Conservation (phyloP, 2,113 vertebrate genomes). For the Python bivittatus region DNA sequence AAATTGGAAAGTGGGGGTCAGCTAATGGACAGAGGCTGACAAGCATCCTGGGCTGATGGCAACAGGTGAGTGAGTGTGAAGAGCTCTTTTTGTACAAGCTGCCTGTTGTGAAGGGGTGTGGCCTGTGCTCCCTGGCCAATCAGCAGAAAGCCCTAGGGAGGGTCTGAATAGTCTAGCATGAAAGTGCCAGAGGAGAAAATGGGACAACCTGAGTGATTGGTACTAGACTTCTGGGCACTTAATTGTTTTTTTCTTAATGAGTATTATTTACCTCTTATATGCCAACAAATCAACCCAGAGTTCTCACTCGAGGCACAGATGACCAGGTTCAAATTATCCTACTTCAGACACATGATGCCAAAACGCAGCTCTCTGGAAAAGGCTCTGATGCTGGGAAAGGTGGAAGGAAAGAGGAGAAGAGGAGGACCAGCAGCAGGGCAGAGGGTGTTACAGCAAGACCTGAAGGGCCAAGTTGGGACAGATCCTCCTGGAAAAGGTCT, state of each 20-base stretch:
- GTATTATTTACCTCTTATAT: neutral
- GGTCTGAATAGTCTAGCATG: neutral
- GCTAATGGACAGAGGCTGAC: too few species aligned
- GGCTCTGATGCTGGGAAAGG: neutral
- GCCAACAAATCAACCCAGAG: neutral
- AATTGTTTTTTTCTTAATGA: neutral
- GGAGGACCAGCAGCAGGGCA: neutral
- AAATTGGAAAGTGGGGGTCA: neutral
- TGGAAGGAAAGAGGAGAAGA: neutral
- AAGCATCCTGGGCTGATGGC: neutral
- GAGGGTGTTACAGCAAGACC: too few species aligned
- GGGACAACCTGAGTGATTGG: neutral
- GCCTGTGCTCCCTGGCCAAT: slow-evolving; percentile 1
- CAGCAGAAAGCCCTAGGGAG: neutral
- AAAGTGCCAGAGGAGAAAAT: neutral
- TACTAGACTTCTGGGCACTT: neutral
- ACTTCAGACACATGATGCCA: neutral
- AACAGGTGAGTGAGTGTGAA: neutral
- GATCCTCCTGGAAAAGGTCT: too few species aligned
- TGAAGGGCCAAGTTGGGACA: too few species aligned
- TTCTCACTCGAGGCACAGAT: neutral
- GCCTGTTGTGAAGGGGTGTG: neutral
- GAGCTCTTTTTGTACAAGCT: neutral
- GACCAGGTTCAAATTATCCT: neutral
- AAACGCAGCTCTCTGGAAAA: neutral